phyloP scores from a whole-genome alignment of 2,888 invertebrate genomes.

The Agonopterix arenella region DNA sequence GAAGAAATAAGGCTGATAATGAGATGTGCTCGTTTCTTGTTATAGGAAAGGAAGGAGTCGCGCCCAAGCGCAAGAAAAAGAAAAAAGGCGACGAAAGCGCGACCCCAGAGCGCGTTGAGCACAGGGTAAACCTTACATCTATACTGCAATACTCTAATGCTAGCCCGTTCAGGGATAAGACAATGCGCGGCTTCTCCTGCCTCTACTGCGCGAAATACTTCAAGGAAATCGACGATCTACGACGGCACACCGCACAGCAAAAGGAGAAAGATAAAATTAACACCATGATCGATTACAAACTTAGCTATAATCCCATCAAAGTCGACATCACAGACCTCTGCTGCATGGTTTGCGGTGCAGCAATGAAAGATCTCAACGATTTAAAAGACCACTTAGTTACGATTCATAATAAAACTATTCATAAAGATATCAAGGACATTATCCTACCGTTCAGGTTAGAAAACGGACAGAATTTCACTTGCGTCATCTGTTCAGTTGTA shows the following conservation, averaged over 20 bases:
- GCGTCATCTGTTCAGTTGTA: conserved; percentile 57
- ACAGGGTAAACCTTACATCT: conserved; percentile 65
- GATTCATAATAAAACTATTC: conserved; percentile 53
- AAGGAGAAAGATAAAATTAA: conserved; percentile 62
- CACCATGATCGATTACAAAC: conserved; percentile 64
- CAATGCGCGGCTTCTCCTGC: conserved; percentile 62
- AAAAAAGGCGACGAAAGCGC: conserved; percentile 61
- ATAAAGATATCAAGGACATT: conserved; percentile 63
- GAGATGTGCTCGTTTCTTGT: conserved; percentile 69
- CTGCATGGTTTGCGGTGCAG: conserved; percentile 48
- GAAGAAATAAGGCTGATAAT: conserved; percentile 24
- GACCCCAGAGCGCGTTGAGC: conserved; percentile 66
- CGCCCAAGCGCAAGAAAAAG: conserved; percentile 57
- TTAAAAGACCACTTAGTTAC: conserved; percentile 54
- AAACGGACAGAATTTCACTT: conserved; percentile 53
- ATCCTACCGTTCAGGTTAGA: conserved; percentile 63
- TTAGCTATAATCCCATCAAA: conserved; percentile 69
- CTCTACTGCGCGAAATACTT: conserved; percentile 63
- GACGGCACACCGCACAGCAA: conserved; percentile 53
- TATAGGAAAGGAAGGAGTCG: conserved; percentile 62
- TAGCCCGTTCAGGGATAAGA: conserved; percentile 67
- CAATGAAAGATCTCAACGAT: conserved; percentile 53
- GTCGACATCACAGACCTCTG: conserved; percentile 57
- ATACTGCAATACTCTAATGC: conserved; percentile 70
- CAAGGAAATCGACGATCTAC: conserved; percentile 46